phyloP scores from a whole-genome alignment of 1,140 invertebrate species.

The Paramacrobiotus metropolitanus region DNA sequence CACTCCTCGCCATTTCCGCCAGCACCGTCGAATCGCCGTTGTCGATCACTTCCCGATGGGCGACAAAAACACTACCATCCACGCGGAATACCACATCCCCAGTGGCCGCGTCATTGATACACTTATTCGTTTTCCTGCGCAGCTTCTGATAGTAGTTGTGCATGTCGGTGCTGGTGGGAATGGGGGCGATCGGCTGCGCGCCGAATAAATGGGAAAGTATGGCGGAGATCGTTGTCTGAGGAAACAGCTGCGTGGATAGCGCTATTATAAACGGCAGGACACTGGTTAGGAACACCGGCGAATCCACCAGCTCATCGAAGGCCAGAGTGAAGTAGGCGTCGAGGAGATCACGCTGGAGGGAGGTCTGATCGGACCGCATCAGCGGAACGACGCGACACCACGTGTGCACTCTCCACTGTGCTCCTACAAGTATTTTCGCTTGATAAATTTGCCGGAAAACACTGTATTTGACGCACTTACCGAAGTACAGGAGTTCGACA shows the following conservation, averaged over 20 bases:
- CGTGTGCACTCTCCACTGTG: background rate
- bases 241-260: too few relatives aligned
- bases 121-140: conserved; percentile 29
- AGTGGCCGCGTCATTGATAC: conserved; percentile 70
- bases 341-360: background rate
- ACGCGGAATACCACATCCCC: conserved; percentile 73
- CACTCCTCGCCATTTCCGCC: background rate
- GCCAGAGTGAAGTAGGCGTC: background rate
- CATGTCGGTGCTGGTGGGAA: too few relatives aligned
- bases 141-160: background rate
- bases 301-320: too few relatives aligned
- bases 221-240: background rate
- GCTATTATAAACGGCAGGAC: too few relatives aligned
- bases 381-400: background rate
- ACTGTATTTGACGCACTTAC: conserved; percentile 24
- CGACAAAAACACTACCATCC: conserved; percentile 70
- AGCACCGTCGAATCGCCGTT: conserved; percentile 64
- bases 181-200: background rate
- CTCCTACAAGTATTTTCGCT: background rate
- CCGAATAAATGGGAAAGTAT: background rate
- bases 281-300: too few relatives aligned
- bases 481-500: conserved; percentile 19
- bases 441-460: background rate
- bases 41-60: conserved; percentile 72
- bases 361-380: background rate